phyloP scores from a whole-genome alignment of 2,888 invertebrate species.

The Pyrrhosoma nymphula region DNA sequence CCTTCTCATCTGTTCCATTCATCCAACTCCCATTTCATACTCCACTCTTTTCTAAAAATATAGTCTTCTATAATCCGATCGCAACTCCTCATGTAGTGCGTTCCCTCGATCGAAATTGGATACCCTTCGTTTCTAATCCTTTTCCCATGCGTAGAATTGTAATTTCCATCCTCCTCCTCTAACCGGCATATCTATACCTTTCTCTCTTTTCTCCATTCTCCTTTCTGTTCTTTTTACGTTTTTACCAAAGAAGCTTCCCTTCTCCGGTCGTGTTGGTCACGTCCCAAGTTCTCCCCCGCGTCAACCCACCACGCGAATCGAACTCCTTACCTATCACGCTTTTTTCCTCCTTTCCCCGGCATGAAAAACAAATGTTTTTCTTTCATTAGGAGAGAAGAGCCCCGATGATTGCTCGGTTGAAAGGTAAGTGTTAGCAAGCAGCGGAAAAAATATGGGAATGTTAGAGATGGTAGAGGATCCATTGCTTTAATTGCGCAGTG shows the following conservation, averaged over 20 bases:
- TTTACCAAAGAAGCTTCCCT: neutral
- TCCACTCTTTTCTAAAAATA: no score
- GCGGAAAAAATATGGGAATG: neutral
- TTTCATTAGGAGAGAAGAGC: constrained; percentile 45
- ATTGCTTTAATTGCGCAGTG: neutral
- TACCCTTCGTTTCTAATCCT: no score
- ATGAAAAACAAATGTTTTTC: constrained; percentile 52
- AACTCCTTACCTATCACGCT: neutral
- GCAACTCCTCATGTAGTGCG: no score
- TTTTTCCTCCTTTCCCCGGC: neutral
- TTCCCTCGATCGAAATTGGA: no score
- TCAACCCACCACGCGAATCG: neutral
- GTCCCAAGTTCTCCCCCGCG: neutral
- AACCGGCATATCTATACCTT: no score
- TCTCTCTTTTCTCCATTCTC: neutral
- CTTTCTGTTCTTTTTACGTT: neutral
- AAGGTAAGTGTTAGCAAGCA: neutral
- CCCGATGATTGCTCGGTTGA: neutral
- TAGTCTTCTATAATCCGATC: no score
- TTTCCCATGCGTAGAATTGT: no score
- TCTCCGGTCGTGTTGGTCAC: neutral
- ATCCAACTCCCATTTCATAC: neutral
- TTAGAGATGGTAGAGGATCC: neutral
- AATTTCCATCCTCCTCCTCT: no score
- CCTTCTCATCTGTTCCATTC: neutral